phyloP scores from a whole-genome alignment of 2,113 vertebrate genomes.

The Polyodon spathula region DNA sequence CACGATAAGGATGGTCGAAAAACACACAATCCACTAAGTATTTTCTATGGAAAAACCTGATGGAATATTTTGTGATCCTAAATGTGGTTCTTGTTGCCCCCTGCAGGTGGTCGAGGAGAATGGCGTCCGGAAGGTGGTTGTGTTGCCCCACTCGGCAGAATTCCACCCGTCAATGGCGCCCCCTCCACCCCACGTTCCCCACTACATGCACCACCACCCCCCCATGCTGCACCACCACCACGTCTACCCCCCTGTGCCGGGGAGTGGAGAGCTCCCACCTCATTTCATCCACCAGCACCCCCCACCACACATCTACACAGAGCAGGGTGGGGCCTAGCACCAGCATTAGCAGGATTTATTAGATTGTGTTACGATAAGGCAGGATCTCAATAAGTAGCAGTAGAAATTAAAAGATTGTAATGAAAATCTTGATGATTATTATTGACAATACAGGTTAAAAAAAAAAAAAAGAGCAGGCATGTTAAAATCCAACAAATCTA shows the following conservation, averaged over 20 bases:
- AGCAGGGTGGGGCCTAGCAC: slow-evolving; percentile 48
- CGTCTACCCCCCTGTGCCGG: slow-evolving; percentile 45
- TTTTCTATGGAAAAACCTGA: too few species aligned
- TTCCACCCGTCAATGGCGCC: slow-evolving; percentile 54
- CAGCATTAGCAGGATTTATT: too few species aligned
- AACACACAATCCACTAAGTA: too few species aligned
- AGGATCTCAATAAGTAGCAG: too few species aligned
- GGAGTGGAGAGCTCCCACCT: slow-evolving; percentile 43
- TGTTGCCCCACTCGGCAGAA: slow-evolving; percentile 60
- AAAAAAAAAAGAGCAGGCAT: too few species aligned
- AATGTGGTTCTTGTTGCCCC: slow-evolving; percentile 6
- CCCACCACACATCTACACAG: slow-evolving; percentile 51
- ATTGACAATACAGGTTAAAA: too few species aligned
- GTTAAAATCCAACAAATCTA: too few species aligned
- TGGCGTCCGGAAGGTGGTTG: slow-evolving; percentile 63
- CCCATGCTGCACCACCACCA: slow-evolving; percentile 52
- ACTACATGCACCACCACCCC: slow-evolving; percentile 45
- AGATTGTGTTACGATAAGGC: too few species aligned
- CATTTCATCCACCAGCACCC: slow-evolving; percentile 58
- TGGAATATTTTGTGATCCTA: too few species aligned
- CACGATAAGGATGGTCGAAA: too few species aligned
- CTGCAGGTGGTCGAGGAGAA: slow-evolving; percentile 68
- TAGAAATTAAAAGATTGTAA: too few species aligned
- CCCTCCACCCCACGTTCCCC: slow-evolving; percentile 44
- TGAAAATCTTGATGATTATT: too few species aligned